Evolutionary conservation across 53 echinoderm and acorn worm species (phyloP).

Genomic region (Stichopus horrens): DNA sequence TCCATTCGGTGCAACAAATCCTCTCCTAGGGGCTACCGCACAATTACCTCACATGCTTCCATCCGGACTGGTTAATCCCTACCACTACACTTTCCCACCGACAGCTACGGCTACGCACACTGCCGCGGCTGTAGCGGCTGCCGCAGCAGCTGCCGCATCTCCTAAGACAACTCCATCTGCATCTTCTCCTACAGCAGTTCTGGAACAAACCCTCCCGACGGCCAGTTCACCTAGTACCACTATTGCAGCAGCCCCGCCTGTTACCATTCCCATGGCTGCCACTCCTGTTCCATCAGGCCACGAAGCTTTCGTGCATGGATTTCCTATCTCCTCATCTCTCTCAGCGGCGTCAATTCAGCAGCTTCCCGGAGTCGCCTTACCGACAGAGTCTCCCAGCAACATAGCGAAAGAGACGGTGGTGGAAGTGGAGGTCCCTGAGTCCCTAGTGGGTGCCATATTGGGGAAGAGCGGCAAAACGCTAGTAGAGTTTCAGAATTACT

Average conservation of each 20-base stretch:
- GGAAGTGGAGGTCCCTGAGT: slow-evolving; percentile 96
- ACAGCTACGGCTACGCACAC: slow-evolving; percentile 36
- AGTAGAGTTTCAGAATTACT: slow-evolving; percentile 95
- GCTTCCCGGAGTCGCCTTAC: slow-evolving; percentile 44
- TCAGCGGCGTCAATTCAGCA: slow-evolving; percentile 41
- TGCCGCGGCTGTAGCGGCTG: slow-evolving; percentile 28
- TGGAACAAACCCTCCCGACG: slow-evolving; percentile 32
- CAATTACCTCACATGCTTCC: slow-evolving; percentile 77
- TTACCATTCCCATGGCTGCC: slow-evolving; percentile 49
- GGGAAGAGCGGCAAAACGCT: slow-evolving; percentile 98
- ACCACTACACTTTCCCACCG: slow-evolving; percentile 59
- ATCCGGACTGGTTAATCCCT: slow-evolving; percentile 84
- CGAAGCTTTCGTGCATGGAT: slow-evolving; percentile 59
- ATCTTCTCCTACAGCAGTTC: slow-evolving; percentile 59
- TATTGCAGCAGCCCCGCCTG: slow-evolving; percentile 40
- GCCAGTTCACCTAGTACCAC: slow-evolving; percentile 48
- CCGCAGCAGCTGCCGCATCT: slow-evolving; percentile 42
- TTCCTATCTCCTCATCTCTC: slow-evolving; percentile 55
- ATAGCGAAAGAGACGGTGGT: slow-evolving; percentile 77
- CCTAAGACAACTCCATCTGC: slow-evolving; percentile 33
- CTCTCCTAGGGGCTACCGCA: slow-evolving; percentile 78
- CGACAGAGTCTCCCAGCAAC: slow-evolving; percentile 61
- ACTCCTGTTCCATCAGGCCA: slow-evolving; percentile 52
- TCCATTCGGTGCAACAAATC: slow-evolving; percentile 71
- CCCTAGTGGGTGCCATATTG: slow-evolving; percentile 95